A percentile compares a stretch with the other conserved stretches of the same genome.
Evolutionary conservation across 2,888 invertebrate species (phyloP).

Genomic region (Choreutis nemorana): DNA sequence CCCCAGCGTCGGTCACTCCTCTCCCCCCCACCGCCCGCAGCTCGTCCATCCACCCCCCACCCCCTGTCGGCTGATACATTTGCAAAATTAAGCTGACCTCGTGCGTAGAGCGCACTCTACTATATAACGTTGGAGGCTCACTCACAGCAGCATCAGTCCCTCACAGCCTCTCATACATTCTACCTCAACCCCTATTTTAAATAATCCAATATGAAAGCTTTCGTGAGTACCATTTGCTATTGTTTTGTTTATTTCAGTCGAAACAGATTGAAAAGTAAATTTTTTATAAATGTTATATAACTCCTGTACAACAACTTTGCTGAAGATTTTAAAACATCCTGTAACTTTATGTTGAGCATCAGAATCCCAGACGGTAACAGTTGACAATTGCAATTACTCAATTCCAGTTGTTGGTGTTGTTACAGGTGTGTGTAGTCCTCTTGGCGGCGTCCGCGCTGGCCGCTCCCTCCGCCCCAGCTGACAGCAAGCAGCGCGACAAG

Average conservation of each 20-base stretch:
- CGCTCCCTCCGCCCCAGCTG: conserved; percentile 10
- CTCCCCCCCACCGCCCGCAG: too few relatives aligned
- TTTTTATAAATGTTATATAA: too few relatives aligned
- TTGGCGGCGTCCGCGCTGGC: conserved; percentile 21
- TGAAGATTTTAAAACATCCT: too few relatives aligned
- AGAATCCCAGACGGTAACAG: too few relatives aligned
- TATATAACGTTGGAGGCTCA: conserved; percentile 10
- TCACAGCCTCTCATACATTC: conserved; percentile 9
- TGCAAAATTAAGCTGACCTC: conserved; percentile 10
- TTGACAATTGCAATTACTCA: too few relatives aligned
- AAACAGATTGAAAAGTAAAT: too few relatives aligned
- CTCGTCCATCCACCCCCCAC: conserved; percentile 6
- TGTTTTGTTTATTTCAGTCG: too few relatives aligned
- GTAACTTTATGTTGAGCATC: too few relatives aligned
- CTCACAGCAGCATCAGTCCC: conserved; percentile 11
- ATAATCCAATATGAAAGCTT: conserved; percentile 17
- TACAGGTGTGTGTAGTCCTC: conserved; percentile 21
- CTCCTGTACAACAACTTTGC: too few relatives aligned
- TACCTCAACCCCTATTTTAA: conserved; percentile 5
- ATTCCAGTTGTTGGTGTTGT: neutral
- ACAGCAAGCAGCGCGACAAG: conserved; percentile 22
- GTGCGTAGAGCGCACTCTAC: conserved; percentile 2
- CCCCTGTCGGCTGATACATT: conserved; percentile 2
- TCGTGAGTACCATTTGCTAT: too few relatives aligned
- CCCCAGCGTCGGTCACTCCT: too few relatives aligned